Base-by-base conservation (phyloP, 2,888 invertebrate genomes). In the Syritta pipiens region DNA sequence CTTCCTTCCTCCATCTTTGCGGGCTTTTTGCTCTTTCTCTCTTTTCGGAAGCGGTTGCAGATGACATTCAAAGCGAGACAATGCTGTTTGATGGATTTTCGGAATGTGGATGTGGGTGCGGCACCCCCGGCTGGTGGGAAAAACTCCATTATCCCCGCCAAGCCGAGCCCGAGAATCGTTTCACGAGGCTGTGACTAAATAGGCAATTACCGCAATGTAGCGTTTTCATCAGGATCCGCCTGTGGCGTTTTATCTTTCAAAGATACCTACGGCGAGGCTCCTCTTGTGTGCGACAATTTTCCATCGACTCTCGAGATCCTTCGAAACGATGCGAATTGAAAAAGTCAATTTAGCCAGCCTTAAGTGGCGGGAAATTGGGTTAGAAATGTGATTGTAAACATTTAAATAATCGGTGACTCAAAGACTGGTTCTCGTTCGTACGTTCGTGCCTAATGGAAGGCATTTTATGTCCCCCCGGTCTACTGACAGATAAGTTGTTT, bases 121-220 rank as follows among this genome's bases (percentile, higher is more conserved):
- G 42, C 30, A 59, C 28, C 37, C 10, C 30, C 30, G 28, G 14
- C 28, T 5, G 9, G 26, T 37, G 19, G 28, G 62, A 26, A 24
- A n/a, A 24, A 35, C 37, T n/a, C 32, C 42, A 44, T 44, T 40
- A 10, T 17, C 53, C 42, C 40, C 51, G 59, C 44, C 46, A 53
- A 65, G 40, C n/a, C n/a, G 37, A 59, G 59, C 53, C 63, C 59
- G 24, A 26, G 57, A 63, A 72, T 71, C 76, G 71, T 77, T 77
- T 77, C 65, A 77, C 71, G 76, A 63, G 49, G 46, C 55, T 49
- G 63, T 32, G 51, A 72, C 63, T 72, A 72, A 77, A 77, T 72
- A 77, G 72, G 76, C 71, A 77, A 77, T 77, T 72, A 77, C 63
- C 63, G 76, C 57, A 63, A 35, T 71, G 35, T 55, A 71, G 63